Evolutionary conservation across 2,888 invertebrate genomes (phyloP), one percentile per base, ranked within the genome.

Genomic region (Smittia sp.): DNA sequence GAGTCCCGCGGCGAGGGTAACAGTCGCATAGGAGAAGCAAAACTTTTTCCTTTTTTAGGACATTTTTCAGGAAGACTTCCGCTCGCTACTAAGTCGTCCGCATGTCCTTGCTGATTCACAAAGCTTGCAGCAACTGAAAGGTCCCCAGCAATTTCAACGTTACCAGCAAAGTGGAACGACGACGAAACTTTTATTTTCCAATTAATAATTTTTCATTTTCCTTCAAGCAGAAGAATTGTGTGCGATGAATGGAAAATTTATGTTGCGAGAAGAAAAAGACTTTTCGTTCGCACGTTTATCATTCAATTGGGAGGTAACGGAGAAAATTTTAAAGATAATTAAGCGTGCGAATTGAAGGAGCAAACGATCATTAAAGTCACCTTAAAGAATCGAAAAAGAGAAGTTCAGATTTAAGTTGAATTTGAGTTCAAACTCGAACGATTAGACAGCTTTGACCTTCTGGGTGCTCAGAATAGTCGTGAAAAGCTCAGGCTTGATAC

Each of bases 151-250:
- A 6, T 46, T 46, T 46, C 46, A 2, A 3, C 46, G 2, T 32
- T n/a, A 39, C 39, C 7, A 39, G 15, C 46, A 46, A 3, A n/a
- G 58, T 54, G 9, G 18, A 54, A 54, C 9, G 54, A 54, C 7
- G n/a, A 15, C 13, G 15, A 58, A 58, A 58, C 58, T 58, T 41
- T 27, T 27, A 58, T 32, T 70, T 70, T 70, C 72, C 72, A 72
- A 72, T 72, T 72, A 72, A 72, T 72, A 72, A 72, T 72, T 72
- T 72, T 72, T 70, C 69, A 70, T 70, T 70, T 70, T 54, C 32
- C 27, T 70, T 70, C 52, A 54, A 46, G 54, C 69, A 32, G 52
- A 52, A 70, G 24, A 54, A 70, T 70, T 54, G 54, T 70, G 27
- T 58, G 18, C 6, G 52, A 24, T 46, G 52, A 46, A 24, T n/a